Conservation (phyloP, 2,113 vertebrate genomes). For the Notothenia coriiceps region DNA sequence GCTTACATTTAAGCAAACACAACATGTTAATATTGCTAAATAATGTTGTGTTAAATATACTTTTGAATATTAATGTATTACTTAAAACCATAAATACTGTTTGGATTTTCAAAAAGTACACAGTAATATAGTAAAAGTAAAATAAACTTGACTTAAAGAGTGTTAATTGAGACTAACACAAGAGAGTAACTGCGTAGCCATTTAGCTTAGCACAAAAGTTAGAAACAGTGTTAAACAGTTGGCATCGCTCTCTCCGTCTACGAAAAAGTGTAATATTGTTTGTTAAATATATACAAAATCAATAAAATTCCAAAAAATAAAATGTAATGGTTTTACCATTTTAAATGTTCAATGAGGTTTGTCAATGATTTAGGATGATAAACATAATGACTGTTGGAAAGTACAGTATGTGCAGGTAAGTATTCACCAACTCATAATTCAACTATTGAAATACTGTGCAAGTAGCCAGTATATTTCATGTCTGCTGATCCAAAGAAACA, state of each 20-base stretch:
- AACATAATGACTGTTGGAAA: neutral
- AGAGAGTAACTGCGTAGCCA: too few relatives aligned
- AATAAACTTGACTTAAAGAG: too few relatives aligned
- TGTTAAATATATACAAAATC: too few relatives aligned
- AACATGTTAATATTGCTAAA: constrained; percentile 31
- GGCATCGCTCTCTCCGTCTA: too few relatives aligned
- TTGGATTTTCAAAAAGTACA: too few relatives aligned
- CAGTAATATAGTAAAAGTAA: too few relatives aligned
- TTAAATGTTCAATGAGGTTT: neutral
- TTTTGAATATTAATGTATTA: constrained; percentile 17
- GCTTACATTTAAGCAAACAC: constrained; percentile 18
- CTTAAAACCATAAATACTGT: neutral
- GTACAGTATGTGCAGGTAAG: neutral
- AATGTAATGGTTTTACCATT: neutral
- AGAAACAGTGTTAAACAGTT: too few relatives aligned
- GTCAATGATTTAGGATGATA: neutral
- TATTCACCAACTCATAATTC: neutral
- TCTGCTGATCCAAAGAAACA: neutral
- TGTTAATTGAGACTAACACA: too few relatives aligned
- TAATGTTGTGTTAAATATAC: constrained; percentile 32
- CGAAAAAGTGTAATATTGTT: too few relatives aligned
- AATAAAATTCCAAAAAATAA: too few relatives aligned
- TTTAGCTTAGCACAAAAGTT: too few relatives aligned
- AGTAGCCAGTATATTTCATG: neutral
- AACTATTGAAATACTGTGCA: neutral